A percentile compares a stretch with the other conserved stretches of the same genome.
Conservation (phyloP, 2,797 vertebrate species). For the Smutsia gigantea region DNA sequence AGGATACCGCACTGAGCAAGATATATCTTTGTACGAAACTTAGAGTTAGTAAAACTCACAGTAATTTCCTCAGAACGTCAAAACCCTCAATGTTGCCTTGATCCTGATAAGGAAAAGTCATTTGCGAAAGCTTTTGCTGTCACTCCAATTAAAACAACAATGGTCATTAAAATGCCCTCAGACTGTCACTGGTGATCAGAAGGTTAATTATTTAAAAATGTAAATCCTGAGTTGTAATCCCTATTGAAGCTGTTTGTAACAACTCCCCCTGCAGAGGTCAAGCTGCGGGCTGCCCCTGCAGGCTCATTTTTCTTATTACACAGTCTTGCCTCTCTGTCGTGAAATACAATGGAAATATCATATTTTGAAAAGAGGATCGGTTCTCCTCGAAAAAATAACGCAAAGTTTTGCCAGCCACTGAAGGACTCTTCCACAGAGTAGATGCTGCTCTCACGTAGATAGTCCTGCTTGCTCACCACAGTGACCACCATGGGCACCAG, state of each 20-base stretch:
- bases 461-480: not conserved
- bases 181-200: conserved; percentile 62
- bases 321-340: conserved; percentile 75
- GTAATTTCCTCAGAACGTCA: conserved; percentile 20
- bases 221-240: conserved; percentile 72
- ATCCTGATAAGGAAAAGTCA: conserved; percentile 3
- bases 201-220: conserved; percentile 78
- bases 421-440: not conserved
- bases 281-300: conserved; percentile 83
- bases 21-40: not conserved
- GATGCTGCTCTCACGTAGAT: not conserved
- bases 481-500: not conserved
- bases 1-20: not conserved
- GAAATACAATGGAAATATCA: conserved; percentile 79
- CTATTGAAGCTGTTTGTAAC: conserved; percentile 47
- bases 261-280: conserved; percentile 64
- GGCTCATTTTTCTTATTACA: conserved; percentile 79
- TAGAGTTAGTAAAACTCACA: conserved; percentile 3
- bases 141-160: conserved; percentile 60
- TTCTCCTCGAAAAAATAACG: conserved; percentile 45
- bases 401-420: not conserved
- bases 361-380: conserved; percentile 71
- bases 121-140: conserved; percentile 38
- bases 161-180: conserved; percentile 57
- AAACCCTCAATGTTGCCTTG: not conserved